Base-by-base conservation (phyloP, 2,888 invertebrate species). In the Syrphus vitripennis region DNA sequence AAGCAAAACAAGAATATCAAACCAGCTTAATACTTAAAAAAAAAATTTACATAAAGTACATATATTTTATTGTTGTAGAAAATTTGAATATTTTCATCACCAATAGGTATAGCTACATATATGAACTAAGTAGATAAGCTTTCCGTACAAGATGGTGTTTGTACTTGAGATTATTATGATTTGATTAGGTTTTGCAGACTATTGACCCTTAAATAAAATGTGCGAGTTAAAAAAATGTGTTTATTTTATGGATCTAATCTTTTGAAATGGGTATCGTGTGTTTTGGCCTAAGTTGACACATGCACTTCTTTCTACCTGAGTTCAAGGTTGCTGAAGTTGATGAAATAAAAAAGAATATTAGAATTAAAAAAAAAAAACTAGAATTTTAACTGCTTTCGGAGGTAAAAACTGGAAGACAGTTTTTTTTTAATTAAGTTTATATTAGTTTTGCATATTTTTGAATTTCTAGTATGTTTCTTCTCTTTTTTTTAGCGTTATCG, bases 61-160 rank as follows among this genome's bases (percentile, higher is more conserved):
- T n/a, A n/a, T n/a, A n/a, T n/a, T n/a, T n/a, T n/a, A 42, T 42
- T 61, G 40, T 7, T 24, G 9, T 24, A 9, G 14, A n/a, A 42
- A 19, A 63, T 63, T 63, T 63, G 42, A 45, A 45, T 63, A 63
- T 42, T 45, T n/a, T 63, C 42, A 63, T 63, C n/a, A 6, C 4
- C 63, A 63, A 63, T 42, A 1, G 19, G 12, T 19, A n/a, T n/a
- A 6, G 21, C 1, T n/a, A n/a, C n/a, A n/a, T n/a, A n/a, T n/a
- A n/a, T n/a, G n/a, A 45, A 63, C 12, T 19, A 3, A 42, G 61
- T 24, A 10, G n/a, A 40, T 10, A 29, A n/a, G 16, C 10, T 55
- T 24, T 29, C 3, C 0, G 4, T n/a, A n/a, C n/a, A 29, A 19
- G 3, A 21, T 37, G 34, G n/a, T n/a, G n/a, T 42, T 24, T 24